Evolutionary conservation across 2,113 vertebrate genomes (phyloP).

Genomic region (Calyptomena viridis): DNA sequence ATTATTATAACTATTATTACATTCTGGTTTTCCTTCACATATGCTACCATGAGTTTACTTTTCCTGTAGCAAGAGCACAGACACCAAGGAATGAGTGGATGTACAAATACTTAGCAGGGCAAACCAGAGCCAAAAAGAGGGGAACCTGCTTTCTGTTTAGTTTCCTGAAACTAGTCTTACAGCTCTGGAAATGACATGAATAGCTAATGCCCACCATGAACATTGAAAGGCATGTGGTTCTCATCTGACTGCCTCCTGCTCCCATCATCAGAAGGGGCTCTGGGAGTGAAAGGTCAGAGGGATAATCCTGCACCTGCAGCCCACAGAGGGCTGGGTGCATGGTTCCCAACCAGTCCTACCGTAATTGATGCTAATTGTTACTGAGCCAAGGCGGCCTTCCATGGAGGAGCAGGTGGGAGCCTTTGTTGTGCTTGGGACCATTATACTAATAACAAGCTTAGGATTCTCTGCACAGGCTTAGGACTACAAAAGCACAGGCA

Average conservation of each 20-base stretch:
- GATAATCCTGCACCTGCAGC: constrained; percentile 77
- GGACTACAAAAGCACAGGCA: constrained; percentile 1
- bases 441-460: constrained; percentile 68
- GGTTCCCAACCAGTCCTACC: neutral
- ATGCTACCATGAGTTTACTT: neutral
- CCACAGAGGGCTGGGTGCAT: neutral
- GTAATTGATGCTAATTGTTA: constrained; percentile 75
- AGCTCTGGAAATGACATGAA: neutral
- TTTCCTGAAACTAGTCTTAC: neutral
- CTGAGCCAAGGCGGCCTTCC: constrained; percentile 59
- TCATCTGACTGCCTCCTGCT: constrained; percentile 25
- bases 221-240: neutral
- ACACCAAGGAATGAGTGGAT: neutral
- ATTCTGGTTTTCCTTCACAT: neutral
- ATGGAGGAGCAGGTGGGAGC: constrained; percentile 65
- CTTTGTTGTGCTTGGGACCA: constrained; percentile 49
- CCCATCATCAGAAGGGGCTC: neutral
- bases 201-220: neutral
- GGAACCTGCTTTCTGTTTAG: neutral
- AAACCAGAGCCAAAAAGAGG: neutral
- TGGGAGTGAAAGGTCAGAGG: constrained; percentile 58
- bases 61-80: neutral
- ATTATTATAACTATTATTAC: neutral
- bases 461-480: constrained; percentile 50
- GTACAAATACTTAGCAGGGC: neutral